Base-by-base conservation (phyloP, 2,113 vertebrate species). In the Ochotona princeps region DNA sequence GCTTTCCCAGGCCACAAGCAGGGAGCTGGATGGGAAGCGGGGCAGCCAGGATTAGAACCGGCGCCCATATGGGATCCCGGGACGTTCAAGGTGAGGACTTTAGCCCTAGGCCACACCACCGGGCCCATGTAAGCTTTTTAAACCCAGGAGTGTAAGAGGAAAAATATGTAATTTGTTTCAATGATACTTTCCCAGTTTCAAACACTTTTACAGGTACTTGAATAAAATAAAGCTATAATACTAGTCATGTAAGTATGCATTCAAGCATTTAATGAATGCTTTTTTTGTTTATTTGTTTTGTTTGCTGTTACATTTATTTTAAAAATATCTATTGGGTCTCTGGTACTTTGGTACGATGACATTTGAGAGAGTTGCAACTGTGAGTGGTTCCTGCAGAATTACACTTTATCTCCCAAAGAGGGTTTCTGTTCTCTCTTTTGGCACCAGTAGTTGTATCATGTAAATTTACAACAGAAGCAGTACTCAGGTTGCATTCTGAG, bases 221-320 rank as follows among this genome's bases (percentile, higher is more conserved):
- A 94, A 70, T 92, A 87, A 95, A 95, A 97, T 92, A 91, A 93
- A 96, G 2, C n/a, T 81, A 14, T 32, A 90, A 65, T 76, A 83
- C 86, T 95, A 95, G 54, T 82, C 30, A 54, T 69, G 1, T 73
- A 95, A 91, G 75, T 92, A 49, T 92, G 49, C 47, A 79, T 83
- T 95, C 63, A 91, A 87, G 69, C 91, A 94, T 89, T 96, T 94
- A 96, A 94, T 57, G 23, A 91, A 92, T 75, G 30, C 61, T 32
- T 91, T 94, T 94, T 85, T 57, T 57, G 38, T 44, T 57, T 57
- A 6, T 44, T 44, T 44, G 38, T 6, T 44, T 44, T 44, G 38
- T 44, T 57, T 35, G 25, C 49, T 69, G 30, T 92, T 92, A 67
- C 17, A 44, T 92, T 84, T 60, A 73, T 88, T 94, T 88, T 80